Base-by-base conservation (phyloP, 2,888 invertebrate species). In the Eudemis profundana region DNA sequence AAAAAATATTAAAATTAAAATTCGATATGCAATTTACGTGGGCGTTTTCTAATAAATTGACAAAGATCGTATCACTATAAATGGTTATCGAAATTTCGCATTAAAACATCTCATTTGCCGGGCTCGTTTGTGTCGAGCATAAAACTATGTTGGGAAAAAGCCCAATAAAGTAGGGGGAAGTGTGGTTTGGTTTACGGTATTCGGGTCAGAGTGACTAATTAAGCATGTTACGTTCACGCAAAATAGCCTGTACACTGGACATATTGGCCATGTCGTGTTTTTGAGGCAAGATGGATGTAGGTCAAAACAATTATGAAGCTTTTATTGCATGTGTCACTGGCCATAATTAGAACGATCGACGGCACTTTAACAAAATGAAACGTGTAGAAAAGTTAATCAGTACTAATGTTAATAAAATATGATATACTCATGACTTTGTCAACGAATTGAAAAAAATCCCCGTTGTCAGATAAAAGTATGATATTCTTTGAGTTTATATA, bases 151-250 rank as follows among this genome's bases (percentile, higher is more conserved):
- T 29, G 14, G 12, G 47, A 40, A 49, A 56, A 42, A 17, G 19
- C 23, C 42, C 21, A 49, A 44, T 36, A 49, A 63, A 50, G n/a
- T 40, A 29, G n/a, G n/a, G 10, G 40, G 42, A 36, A 33, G 15
- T 36, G 29, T 14, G 23, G 17, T 49, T 54, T 56, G 29, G 15
- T 54, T 49, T 29, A 74, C 68, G 70, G 70, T 78, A 83, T 86
- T 83, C 77, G 79, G 88, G 88, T 85, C 86, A 82, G 72, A 76
- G 75, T 74, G 73, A 77, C 75, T 85, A 85, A 75, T 77, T 74
- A 74, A 70, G 78, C 76, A 76, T 75, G 74, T 69, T 71, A 72
- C 75, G 71, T 75, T 79, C 84, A 85, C 83, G 86, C 83, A 76
- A 82, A 84, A 81, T 71, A 67, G 67, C 69, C 68, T 74, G 75